These are phyloP conservation scores for Trypoxylus dichotomus DNA, from an alignment of 1,140 invertebrate species.

Conservation along the genomic window DNA sequence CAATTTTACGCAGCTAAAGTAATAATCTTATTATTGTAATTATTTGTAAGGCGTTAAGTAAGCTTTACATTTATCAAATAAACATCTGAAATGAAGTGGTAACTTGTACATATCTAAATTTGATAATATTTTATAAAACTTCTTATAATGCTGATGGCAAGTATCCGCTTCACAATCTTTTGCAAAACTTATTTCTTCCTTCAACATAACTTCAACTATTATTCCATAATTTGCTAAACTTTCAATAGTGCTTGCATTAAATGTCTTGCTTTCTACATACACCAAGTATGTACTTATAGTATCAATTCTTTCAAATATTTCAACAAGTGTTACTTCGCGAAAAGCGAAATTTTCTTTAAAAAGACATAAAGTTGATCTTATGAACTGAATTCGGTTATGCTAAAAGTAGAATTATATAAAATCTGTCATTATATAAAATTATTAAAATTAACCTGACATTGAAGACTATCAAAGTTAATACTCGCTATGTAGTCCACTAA, in stretches of 20 bases:
- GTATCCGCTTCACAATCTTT: not conserved
- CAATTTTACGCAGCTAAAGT: too few relatives aligned
- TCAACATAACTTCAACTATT: not conserved
- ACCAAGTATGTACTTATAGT: not conserved
- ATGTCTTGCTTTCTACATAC: not conserved
- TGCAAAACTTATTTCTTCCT: not conserved
- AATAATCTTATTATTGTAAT: too few relatives aligned
- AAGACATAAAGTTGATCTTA: not conserved
- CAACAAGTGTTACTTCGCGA: not conserved
- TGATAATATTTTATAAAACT: not conserved
- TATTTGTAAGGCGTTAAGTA: not conserved
- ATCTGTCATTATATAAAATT: not conserved
- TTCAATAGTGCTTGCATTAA: not conserved
- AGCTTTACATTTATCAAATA: slow-evolving; percentile 4
- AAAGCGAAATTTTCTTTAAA: not conserved
- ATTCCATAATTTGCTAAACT: not conserved
- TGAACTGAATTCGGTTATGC: not conserved
- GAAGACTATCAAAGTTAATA: not conserved
- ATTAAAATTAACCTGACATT: not conserved
- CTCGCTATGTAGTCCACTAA: not conserved
- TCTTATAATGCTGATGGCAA: not conserved
- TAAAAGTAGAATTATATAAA: not conserved
- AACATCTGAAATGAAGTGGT: not conserved
- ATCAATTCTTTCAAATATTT: not conserved
- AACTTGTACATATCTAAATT: not conserved